These are phyloP conservation scores for Penaeus japonicus DNA, from an alignment of 1,140 invertebrate species.

Conservation along the genomic window DNA sequence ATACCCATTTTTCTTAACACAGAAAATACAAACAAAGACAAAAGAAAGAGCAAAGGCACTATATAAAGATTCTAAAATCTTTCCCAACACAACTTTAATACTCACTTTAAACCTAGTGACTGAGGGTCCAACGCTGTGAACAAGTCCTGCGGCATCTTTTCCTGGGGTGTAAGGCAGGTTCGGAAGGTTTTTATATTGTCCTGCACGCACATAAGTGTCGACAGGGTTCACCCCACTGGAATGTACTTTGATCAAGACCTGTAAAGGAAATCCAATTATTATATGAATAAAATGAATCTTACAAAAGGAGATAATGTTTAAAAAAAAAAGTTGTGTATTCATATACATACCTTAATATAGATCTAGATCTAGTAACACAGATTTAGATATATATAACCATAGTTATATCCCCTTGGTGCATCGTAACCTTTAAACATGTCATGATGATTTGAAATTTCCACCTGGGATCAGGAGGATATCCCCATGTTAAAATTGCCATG, in stretches of 20 bases:
- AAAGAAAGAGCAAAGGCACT: background rate
- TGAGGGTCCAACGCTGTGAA: slow-evolving; percentile 66
- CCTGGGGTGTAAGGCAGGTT: slow-evolving; percentile 69
- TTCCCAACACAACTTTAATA: background rate
- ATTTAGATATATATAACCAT: too few species aligned
- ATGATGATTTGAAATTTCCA: too few species aligned
- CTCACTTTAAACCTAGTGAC: slow-evolving; percentile 66
- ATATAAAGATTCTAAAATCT: background rate
- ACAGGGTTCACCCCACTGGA: slow-evolving; percentile 37
- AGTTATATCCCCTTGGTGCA: too few species aligned
- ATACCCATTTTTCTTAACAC: background rate
- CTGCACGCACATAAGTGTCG: slow-evolving; percentile 28
- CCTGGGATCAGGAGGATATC: too few species aligned
- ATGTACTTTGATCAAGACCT: slow-evolving; percentile 62
- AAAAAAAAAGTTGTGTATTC: too few species aligned
- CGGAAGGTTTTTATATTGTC: background rate
- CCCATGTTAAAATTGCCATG: too few species aligned
- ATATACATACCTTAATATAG: too few species aligned
- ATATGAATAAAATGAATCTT: too few species aligned
- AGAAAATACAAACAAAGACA: slow-evolving; percentile 14
- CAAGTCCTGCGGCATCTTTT: slow-evolving; percentile 68
- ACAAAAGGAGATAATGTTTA: too few species aligned
- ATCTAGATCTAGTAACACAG: too few species aligned
- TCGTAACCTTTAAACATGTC: too few species aligned
- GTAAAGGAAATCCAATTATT: slow-evolving; percentile 50